Evolutionary conservation across 1,140 invertebrate species (phyloP).

Genomic region (Agrypnia vestita): DNA sequence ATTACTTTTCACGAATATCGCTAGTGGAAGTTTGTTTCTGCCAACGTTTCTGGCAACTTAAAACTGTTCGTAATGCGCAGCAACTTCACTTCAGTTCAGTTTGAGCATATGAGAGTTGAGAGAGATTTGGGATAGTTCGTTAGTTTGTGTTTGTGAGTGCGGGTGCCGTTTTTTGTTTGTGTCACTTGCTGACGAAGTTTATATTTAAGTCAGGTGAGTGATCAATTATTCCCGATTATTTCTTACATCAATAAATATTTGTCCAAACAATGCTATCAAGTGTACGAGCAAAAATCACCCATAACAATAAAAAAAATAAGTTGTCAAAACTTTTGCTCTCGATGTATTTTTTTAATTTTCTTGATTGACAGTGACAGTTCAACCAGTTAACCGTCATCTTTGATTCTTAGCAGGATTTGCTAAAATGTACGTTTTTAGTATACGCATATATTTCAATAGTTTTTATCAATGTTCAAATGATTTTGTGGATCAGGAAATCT

Average conservation of each 20-base stretch:
- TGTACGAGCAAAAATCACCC: too few relatives aligned
- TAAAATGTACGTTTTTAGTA: not conserved
- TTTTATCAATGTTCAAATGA: not conserved
- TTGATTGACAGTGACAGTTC: too few relatives aligned
- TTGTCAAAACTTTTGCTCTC: not conserved
- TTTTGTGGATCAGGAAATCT: conserved; percentile 8
- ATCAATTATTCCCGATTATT: not conserved
- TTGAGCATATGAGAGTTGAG: too few relatives aligned
- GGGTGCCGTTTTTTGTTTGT: conserved; percentile 15
- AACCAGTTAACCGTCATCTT: too few relatives aligned
- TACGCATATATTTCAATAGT: not conserved
- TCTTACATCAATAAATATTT: too few relatives aligned
- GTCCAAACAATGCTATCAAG: too few relatives aligned
- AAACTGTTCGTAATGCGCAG: too few relatives aligned
- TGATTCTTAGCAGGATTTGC: too few relatives aligned
- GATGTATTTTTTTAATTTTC: not conserved
- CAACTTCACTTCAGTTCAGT: too few relatives aligned
- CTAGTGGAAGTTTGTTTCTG: not conserved
- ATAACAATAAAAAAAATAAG: too few relatives aligned
- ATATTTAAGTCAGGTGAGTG: conserved; percentile 25
- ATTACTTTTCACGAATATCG: not conserved
- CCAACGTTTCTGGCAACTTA: too few relatives aligned
- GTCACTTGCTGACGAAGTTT: conserved; percentile 18
- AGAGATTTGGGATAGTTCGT: too few relatives aligned
- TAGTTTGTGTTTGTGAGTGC: not conserved